Conservation (phyloP, 2,797 vertebrate genomes). For the Myiotriccus ornatus region DNA sequence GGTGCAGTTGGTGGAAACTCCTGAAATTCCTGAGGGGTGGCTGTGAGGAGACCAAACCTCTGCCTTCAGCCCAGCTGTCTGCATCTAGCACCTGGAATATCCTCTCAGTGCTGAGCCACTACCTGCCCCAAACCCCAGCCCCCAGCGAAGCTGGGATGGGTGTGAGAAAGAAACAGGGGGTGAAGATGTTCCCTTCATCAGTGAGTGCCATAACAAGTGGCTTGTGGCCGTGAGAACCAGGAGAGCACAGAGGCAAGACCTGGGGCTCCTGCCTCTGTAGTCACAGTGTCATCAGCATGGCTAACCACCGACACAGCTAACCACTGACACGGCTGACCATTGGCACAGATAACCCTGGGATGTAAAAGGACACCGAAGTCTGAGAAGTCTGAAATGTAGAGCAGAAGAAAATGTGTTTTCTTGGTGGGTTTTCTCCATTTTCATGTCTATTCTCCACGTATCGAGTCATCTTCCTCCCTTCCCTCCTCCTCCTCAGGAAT, state of each 20-base stretch:
- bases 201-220: accelerated
- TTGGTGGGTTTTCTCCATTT: background rate
- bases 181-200: too few relatives aligned
- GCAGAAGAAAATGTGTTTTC: background rate
- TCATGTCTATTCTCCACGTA: background rate
- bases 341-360: background rate
- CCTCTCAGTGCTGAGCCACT: background rate
- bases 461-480: background rate
- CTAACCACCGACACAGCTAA: background rate
- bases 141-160: accelerated
- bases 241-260: background rate
- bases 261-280: background rate
- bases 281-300: background rate
- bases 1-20: background rate
- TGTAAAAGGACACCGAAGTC: background rate
- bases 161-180: accelerated
- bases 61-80: accelerated
- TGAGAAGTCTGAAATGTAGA: background rate
- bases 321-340: background rate
- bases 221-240: background rate
- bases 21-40: background rate
- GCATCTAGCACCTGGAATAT: background rate
- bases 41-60: accelerated
- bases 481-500: background rate
- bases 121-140: background rate